These are phyloP conservation scores for Sciurus vulgaris DNA, from an alignment of 2,797 vertebrate species.

Conservation along the genomic window DNA sequence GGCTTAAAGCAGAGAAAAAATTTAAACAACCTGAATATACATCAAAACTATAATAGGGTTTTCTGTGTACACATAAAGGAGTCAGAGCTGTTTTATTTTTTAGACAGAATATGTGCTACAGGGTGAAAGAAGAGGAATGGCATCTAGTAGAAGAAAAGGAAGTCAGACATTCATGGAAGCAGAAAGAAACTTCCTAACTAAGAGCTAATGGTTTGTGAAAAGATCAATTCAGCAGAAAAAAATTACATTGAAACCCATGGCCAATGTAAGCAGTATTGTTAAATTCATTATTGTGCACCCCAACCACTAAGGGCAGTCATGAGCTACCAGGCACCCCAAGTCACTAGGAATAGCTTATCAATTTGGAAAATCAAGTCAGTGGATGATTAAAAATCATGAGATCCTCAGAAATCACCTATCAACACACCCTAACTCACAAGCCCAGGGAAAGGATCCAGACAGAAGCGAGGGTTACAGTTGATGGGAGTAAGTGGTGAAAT, in stretches of 20 bases:
- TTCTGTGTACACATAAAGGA: not conserved
- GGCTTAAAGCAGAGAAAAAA: not conserved
- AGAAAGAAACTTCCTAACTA: not conserved
- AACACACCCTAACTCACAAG: not conserved
- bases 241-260: not conserved
- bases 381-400: not conserved
- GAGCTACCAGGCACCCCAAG: not conserved
- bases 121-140: not conserved
- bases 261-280: not conserved
- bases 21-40: not conserved
- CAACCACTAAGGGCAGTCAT: not conserved
- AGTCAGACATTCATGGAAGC: not conserved
- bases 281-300: not conserved
- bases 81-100: not conserved
- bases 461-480: not conserved
- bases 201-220: not conserved
- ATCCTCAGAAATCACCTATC: not conserved
- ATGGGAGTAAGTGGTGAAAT: not conserved
- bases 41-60: not conserved
- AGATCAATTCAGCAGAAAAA: not conserved
- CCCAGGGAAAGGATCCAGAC: not conserved
- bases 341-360: not conserved
- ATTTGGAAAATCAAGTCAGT: not conserved
- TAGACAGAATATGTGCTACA: not conserved
- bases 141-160: not conserved